Evolutionary conservation across 2,888 invertebrate genomes (phyloP).

Genomic region (Conus canariensis): DNA sequence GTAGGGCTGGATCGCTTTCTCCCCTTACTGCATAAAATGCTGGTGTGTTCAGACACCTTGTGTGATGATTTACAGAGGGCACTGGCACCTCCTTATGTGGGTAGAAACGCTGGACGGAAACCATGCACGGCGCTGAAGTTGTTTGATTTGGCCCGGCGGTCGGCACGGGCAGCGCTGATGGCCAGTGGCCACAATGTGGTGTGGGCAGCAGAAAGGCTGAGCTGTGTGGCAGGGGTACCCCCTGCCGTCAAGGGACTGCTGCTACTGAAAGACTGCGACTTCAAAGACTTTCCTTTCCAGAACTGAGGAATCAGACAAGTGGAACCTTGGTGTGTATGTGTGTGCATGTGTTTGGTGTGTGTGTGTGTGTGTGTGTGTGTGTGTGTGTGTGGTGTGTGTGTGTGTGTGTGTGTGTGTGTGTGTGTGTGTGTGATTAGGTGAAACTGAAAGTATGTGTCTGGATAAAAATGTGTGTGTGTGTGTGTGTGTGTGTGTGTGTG

Average conservation of each 20-base stretch:
- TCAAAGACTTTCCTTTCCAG: not conserved
- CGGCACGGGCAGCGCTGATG: conserved; percentile 43
- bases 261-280: conserved; percentile 45
- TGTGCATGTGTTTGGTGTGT: not conserved
- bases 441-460: not conserved
- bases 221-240: conserved; percentile 13
- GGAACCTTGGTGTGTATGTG: not conserved
- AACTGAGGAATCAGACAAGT: too few relatives aligned
- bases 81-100: conserved; percentile 10
- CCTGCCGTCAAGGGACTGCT: conserved; percentile 47
- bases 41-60: conserved; percentile 43
- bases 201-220: conserved; percentile 46
- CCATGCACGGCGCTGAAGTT: conserved; percentile 27
- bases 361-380: not conserved
- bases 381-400: not conserved
- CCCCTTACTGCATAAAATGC: conserved; percentile 42
- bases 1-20: conserved; percentile 21
- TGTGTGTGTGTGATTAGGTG: not conserved
- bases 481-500: too few relatives aligned
- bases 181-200: conserved; percentile 47
- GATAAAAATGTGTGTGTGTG: too few relatives aligned
- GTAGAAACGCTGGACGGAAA: conserved; percentile 17
- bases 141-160: conserved; percentile 44
- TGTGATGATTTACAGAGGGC: not conserved
- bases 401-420: too few relatives aligned